A percentile compares a stretch with the other conserved stretches of the same genome.
These are phyloP conservation scores for Diachrysia chrysitis DNA, from an alignment of 2,888 invertebrate genomes.

Conservation along the genomic window DNA sequence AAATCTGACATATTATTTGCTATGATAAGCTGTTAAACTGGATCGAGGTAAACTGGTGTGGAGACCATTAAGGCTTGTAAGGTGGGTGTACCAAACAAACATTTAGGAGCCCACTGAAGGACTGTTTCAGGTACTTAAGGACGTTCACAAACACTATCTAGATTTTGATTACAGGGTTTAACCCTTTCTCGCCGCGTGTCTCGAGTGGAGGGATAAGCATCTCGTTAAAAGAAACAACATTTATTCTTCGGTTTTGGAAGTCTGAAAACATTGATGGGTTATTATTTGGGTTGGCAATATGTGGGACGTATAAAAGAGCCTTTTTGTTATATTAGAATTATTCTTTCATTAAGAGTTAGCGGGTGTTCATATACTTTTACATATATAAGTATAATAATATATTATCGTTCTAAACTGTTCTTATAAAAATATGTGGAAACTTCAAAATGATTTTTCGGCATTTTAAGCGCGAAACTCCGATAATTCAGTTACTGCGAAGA, in stretches of 20 bases:
- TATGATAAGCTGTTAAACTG: not conserved
- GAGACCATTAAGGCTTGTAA: constrained; percentile 2
- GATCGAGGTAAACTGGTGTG: not conserved
- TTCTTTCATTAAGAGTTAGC: not conserved
- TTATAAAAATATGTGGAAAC: no score
- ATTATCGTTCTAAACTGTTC: no score
- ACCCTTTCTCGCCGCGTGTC: constrained; percentile 1
- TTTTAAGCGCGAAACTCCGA: no score
- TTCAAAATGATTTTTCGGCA: no score
- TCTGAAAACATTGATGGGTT: not conserved
- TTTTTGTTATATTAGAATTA: not conserved
- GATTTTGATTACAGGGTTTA: not conserved
- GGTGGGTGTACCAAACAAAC: not conserved
- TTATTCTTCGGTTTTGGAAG: not conserved
- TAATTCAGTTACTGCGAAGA: no score
- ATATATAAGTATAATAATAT: no score
- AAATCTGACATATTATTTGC: not conserved
- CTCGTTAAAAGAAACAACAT: not conserved
- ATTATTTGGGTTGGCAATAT: not conserved
- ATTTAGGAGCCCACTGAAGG: not conserved
- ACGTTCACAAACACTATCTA: constrained; percentile 4
- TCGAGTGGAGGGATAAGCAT: not conserved
- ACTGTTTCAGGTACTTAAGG: not conserved
- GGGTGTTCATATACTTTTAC: not conserved
- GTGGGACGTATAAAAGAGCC: not conserved